Conservation (phyloP, 2,113 vertebrate species). For the Regulus satrapa region DNA sequence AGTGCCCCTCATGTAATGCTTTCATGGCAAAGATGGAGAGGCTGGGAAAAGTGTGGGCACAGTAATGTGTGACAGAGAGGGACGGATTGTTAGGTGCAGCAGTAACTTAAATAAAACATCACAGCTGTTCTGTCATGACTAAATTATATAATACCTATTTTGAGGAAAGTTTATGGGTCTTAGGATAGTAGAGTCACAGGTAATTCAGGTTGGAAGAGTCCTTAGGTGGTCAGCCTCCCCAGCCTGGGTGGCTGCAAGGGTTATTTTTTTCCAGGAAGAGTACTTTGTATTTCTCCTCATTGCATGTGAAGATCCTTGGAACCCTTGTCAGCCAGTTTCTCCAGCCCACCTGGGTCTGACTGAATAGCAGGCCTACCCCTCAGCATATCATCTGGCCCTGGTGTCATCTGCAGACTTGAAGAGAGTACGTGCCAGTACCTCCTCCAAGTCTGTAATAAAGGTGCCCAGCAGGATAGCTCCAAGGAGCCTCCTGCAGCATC, state of each 20-base stretch:
- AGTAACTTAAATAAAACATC: background rate
- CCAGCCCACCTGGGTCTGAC: background rate
- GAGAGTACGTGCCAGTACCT: background rate
- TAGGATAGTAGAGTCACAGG: background rate
- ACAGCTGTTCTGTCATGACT: background rate
- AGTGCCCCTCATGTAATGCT: background rate
- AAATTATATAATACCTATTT: background rate
- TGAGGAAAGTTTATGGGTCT: background rate
- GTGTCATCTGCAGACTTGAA: background rate
- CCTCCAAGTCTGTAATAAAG: background rate
- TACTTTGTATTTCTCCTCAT: background rate
- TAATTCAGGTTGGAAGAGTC: background rate
- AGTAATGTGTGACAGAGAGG: background rate
- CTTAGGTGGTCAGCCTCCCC: background rate
- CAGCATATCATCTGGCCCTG: background rate
- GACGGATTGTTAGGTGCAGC: background rate
- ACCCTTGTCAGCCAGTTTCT: background rate
- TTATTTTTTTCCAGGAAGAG: background rate
- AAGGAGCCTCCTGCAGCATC: background rate
- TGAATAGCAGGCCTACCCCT: background rate
- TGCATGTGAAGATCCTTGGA: background rate
- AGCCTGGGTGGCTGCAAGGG: background rate
- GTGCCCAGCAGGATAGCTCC: background rate
- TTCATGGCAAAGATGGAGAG: background rate
- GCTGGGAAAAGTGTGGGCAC: background rate